These are phyloP conservation scores for Drosophila sordidapex DNA, from an alignment of 2,888 invertebrate species.

Conservation along the genomic window DNA sequence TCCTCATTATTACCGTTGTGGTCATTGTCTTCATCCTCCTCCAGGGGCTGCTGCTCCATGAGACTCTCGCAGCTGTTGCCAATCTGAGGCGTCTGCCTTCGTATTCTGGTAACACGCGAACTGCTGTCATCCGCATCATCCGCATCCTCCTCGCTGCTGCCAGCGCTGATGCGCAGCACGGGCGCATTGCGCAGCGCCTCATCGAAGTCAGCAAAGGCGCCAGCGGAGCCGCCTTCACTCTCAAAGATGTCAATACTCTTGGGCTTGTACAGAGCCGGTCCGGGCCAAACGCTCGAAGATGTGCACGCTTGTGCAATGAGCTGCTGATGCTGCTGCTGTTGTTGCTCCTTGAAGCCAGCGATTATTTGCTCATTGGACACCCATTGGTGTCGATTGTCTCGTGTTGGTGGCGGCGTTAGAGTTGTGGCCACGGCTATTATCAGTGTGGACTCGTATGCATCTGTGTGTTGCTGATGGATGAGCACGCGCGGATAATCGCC, in stretches of 20 bases:
- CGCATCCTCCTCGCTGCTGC: conserved; percentile 64
- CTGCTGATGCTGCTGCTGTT: background rate
- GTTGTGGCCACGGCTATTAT: conserved; percentile 81
- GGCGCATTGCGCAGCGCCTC: conserved; percentile 82
- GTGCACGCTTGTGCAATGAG: background rate
- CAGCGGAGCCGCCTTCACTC: conserved; percentile 59
- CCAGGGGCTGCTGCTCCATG: conserved; percentile 62
- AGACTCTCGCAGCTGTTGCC: conserved; percentile 80
- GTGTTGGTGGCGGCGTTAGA: conserved; percentile 43
- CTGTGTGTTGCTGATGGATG: conserved; percentile 82
- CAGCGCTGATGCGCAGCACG: conserved; percentile 70
- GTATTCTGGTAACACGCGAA: conserved; percentile 53
- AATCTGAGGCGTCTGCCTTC: conserved; percentile 55
- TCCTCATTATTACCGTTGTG: conserved; percentile 39
- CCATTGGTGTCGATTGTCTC: conserved; percentile 55
- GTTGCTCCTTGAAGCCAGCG: conserved; percentile 59
- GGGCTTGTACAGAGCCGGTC: conserved; percentile 73
- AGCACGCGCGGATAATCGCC: conserved; percentile 79
- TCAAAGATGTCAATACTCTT: conserved; percentile 83
- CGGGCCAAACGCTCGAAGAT: conserved; percentile 43
- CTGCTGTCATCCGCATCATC: conserved; percentile 64
- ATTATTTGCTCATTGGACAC: conserved; percentile 74
- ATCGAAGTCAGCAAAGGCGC: conserved; percentile 83
- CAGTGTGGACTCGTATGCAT: conserved; percentile 81
- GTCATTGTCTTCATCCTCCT: conserved; percentile 28